Base-by-base conservation (phyloP, 2,888 invertebrate species). In the Noctua comes region DNA sequence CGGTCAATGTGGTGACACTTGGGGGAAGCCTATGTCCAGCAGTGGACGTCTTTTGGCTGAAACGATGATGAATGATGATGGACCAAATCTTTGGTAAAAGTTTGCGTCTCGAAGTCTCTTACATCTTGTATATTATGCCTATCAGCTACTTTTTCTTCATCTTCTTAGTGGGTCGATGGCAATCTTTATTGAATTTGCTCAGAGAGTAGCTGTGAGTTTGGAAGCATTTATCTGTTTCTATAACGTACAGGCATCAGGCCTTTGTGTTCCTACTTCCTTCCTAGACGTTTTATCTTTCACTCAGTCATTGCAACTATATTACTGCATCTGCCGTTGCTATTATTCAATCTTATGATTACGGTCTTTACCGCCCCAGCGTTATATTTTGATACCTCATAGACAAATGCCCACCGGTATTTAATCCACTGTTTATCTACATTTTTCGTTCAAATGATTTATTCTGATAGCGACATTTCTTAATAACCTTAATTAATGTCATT, bases 401-500 rank as follows among this genome's bases (percentile, higher is more conserved):
- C 31, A 74, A 72, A 75, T 57, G 4, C 2, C 4, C 1, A 21
- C 11, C 7, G 11, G 27, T 74, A 68, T 10, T 27, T 21, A 27
- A 31, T 18, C 48, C 1, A n/a, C 21, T 46, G 13, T 36, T 46
- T 54, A 57, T 48, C 43, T 51, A 27, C 24, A 4, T 36, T 51
- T 43, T 51, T 6, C 10, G 5, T 36, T 71, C 46, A 51, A 65
- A 57, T 81, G 68, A 77, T 73, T 74, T 73, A 54, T 74, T 51
- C 77, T 18, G n/a, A 65, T 54, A 62, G 7, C 24, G 7, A 62
- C 13, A 64, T 75, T 78, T 73, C 31, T 18, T 48, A 68, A 76
- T 68, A 43, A 54, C 21, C 16, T n/a, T 59, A 75, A 75, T 83
- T 70, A 80, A 68, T 73, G 31, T 64, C 18, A 40, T 72, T 86